Base-by-base conservation (phyloP, 2,113 vertebrate genomes). In the Clarias gariepinus region DNA sequence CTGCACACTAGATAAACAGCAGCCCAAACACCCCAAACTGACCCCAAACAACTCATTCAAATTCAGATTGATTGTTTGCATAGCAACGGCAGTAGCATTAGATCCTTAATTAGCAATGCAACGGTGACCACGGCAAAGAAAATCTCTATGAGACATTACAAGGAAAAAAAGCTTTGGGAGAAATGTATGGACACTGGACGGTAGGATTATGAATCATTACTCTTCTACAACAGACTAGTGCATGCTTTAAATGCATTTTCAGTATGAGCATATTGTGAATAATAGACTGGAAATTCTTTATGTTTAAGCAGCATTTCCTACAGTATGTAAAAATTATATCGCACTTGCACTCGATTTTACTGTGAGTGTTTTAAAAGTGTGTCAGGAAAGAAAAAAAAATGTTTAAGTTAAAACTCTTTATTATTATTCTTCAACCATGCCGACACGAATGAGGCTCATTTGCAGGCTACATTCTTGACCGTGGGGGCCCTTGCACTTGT, bases 401-500 rank as follows among this genome's bases (percentile, higher is more conserved):
- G 21, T 74, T 47, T 47, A 74, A 18, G 19, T 74, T 77, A 53
- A 80, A 21, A 58, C 21, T 6, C 25, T 57, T 18, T 58, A 12
- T 82, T 33, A 10, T 82, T 36, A 10, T 66, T 82, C 33, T 66
- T 66, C 52, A 64, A 64, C 61, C 16, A 15, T 36, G 30, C 28
- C 2, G n/a, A 28, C 52, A 57, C 57, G 23, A 36, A 36, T 61
- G 36, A 58, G 47, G 36, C 78, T 60, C 9, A 12, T 36, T 80
- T 21, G 36, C 7, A 66, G 60, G 52, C 60, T 66, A 53, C 81
- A 66, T 66, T 82, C 61, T 53, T 82, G 78, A 85, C 68, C 78
- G 8, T 73, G 25, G 61, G 9, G 83, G 68, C 83, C 79, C 84
- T 66, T 69, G 25, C 36, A 85, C 60, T 85, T 30, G 57, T 61